A percentile compares a stretch with the other conserved stretches of the same genome.
Evolutionary conservation across 2,113 vertebrate genomes (phyloP).

Genomic region (Mormoops blainvillei): DNA sequence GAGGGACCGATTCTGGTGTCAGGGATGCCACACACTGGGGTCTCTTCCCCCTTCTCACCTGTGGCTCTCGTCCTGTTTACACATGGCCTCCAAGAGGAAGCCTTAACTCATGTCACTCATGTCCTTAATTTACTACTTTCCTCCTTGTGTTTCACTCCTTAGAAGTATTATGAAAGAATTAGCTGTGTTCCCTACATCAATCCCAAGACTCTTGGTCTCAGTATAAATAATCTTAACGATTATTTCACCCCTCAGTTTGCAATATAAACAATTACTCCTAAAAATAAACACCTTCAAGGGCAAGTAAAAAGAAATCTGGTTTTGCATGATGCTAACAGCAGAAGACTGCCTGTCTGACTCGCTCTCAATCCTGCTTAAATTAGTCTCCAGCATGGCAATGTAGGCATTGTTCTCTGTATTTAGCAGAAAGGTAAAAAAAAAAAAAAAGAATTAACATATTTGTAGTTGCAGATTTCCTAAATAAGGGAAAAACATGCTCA

Average conservation of each 20-base stretch:
- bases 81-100: background rate
- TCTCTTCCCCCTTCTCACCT: background rate
- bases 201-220: background rate
- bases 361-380: constrained; percentile 18
- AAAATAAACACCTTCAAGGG: background rate
- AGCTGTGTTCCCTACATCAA: background rate
- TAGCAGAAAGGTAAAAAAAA: background rate
- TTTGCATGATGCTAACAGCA: background rate
- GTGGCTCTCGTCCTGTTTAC: background rate
- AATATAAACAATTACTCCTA: background rate
- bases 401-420: background rate
- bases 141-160: background rate
- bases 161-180: background rate
- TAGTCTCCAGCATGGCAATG: background rate
- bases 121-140: background rate
- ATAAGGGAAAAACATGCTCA: constrained; percentile 13
- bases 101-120: background rate
- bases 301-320: background rate
- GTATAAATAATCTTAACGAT: background rate
- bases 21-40: fast-evolving
- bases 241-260: background rate
- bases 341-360: background rate
- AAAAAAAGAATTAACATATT: background rate
- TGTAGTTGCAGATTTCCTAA: constrained; percentile 36
- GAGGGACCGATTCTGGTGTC: background rate